Base-by-base conservation (phyloP, 2,888 invertebrate genomes). In the Hypsopygia costalis region DNA sequence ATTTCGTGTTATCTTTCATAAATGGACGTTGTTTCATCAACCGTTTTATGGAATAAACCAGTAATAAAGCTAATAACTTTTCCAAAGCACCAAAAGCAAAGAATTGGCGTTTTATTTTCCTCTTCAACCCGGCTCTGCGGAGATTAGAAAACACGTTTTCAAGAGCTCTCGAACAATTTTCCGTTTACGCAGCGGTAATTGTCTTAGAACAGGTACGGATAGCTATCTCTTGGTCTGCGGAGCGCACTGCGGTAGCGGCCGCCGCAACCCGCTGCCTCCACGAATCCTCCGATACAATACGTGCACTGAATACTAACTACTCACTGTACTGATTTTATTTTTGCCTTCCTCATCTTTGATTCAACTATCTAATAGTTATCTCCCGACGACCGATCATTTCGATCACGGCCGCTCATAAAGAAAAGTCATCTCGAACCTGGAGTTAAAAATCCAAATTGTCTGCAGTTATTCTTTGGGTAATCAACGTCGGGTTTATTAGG, bases 121-220 rank as follows among this genome's bases (percentile, higher is more conserved):
- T 58, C 55, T 53, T 55, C 65, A 58, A 70, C 71, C 69, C 64
- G 58, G 59, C 62, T 73, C 63, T 58, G 48, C 49, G 61, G 72
- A 81, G 81, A 85, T 85, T 81, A 81, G 81, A 80, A 78, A 85
- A 81, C 81, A 82, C 77, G 79, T 81, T 75, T 75, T 66, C 66
- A 65, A 77, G 69, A 77, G 75, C 69, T 80, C 71, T 70, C 62
- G 74, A 78, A 76, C 80, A 75, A 76, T 85, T 85, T 83, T 85
- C 81, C 81, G 83, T 80, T 83, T 82, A 81, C 81, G 79, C 78
- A 73, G 81, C 75, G 72, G 83, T 85, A 85, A 85, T 86, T 86
- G 82, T 83, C 80, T 82, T 71, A 78, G 73, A 77, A 70, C 73
- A 79, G 79, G 77, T 78, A 81, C 61, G 66, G 65, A 66, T 66